These are phyloP conservation scores for Antechinus flavipes DNA, from an alignment of 2,113 vertebrate genomes.

Conservation along the genomic window DNA sequence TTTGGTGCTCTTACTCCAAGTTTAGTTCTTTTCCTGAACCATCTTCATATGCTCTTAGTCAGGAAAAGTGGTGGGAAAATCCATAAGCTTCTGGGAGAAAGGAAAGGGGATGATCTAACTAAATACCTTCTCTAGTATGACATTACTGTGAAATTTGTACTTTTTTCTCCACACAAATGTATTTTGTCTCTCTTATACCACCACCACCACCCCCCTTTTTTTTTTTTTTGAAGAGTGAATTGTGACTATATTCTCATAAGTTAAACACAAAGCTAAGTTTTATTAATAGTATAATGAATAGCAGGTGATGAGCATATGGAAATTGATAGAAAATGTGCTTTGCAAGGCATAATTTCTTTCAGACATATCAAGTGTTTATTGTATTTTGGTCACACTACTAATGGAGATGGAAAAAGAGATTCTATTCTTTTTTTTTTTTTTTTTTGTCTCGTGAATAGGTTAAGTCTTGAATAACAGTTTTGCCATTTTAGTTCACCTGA, in stretches of 20 bases:
- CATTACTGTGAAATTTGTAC: not conserved
- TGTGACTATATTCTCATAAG: not conserved
- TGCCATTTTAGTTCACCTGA: constrained; percentile 59
- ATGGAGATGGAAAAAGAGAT: not conserved
- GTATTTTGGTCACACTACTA: not conserved
- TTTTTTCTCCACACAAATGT: not conserved
- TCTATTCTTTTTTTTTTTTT: not conserved
- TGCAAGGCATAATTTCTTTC: constrained; percentile 7
- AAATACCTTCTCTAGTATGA: not conserved
- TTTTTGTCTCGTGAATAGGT: constrained; percentile 27
- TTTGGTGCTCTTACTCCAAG: not conserved
- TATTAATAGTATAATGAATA: not conserved
- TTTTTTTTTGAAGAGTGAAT: not conserved
- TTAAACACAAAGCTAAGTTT: not conserved
- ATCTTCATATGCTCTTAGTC: not conserved
- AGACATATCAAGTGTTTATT: not conserved
- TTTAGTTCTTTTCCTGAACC: not conserved
- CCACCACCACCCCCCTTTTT: not conserved
- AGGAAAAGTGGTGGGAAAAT: not conserved
- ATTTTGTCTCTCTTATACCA: not conserved
- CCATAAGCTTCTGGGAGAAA: not conserved
- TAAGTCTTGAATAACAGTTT: constrained; percentile 54
- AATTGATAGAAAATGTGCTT: constrained; percentile 43
- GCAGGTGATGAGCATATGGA: not conserved
- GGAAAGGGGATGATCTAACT: not conserved